These are phyloP conservation scores for Falco naumanni DNA, from an alignment of 2,797 vertebrate genomes.

Conservation along the genomic window DNA sequence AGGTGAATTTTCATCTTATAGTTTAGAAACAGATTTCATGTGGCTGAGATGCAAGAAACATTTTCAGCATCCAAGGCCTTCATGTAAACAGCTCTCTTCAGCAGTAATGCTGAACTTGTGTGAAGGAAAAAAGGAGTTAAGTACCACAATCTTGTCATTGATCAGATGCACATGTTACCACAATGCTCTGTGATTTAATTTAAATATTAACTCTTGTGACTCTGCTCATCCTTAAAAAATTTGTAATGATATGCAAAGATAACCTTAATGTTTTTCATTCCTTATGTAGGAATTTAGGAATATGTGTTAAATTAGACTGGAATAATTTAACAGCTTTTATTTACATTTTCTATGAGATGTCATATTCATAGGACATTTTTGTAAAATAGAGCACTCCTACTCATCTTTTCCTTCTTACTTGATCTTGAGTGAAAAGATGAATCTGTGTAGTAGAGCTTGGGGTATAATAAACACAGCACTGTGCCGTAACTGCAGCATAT, in stretches of 20 bases:
- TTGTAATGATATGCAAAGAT: background rate
- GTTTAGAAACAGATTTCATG: background rate
- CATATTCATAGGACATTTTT: background rate
- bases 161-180: background rate
- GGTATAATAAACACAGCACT: background rate
- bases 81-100: background rate
- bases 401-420: background rate
- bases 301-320: background rate
- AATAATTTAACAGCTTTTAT: background rate
- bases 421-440: background rate
- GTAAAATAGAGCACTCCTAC: background rate
- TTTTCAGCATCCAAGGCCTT: background rate
- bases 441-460: background rate
- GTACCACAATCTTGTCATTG: background rate
- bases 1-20: background rate
- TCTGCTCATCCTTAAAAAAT: background rate
- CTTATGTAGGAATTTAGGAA: background rate
- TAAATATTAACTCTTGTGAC: background rate
- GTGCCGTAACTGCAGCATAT: background rate
- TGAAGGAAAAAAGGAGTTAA: background rate
- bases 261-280: background rate
- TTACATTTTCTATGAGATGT: background rate
- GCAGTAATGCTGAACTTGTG: background rate
- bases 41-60: background rate
- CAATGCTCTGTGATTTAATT: background rate